Percentiles rank a stretch among this genome's conserved stretches.
These are phyloP conservation scores for Eupelmus urozonus DNA, from an alignment of 2,888 invertebrate genomes.

Conservation along the genomic window DNA sequence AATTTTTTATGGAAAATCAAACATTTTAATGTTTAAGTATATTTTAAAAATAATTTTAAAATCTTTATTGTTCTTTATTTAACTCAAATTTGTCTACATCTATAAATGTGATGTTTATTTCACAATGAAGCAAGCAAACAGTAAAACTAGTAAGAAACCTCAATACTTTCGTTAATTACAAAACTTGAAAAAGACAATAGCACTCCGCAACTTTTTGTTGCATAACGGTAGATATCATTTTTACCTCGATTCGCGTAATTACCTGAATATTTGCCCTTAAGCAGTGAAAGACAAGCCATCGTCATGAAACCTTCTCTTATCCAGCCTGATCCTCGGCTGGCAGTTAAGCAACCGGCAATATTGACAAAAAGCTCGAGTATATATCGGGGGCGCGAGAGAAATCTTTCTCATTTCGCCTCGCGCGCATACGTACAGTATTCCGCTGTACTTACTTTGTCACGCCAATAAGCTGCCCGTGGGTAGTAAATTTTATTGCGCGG, in stretches of 20 bases:
- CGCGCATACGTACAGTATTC: not conserved
- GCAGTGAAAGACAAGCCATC: slow-evolving; percentile 16
- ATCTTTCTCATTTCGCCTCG: slow-evolving; percentile 20
- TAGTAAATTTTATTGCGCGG: slow-evolving; percentile 60
- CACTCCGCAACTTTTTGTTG: slow-evolving; percentile 2
- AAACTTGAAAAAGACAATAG: too few relatives aligned
- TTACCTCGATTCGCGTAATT: slow-evolving; percentile 19
- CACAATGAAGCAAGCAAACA: too few relatives aligned
- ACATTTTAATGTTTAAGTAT: too few relatives aligned
- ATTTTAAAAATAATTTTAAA: too few relatives aligned
- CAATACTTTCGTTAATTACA: too few relatives aligned
- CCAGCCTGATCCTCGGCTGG: slow-evolving; percentile 8
- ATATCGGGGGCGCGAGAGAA: slow-evolving; percentile 24
- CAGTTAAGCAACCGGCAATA: slow-evolving; percentile 39
- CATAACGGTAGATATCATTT: slow-evolving; percentile 24
- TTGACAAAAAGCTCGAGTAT: slow-evolving; percentile 54
- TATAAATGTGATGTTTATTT: too few relatives aligned
- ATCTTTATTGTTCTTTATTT: too few relatives aligned
- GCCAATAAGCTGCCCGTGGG: slow-evolving; percentile 56
- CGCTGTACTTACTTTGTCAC: slow-evolving; percentile 54
- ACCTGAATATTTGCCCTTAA: slow-evolving; percentile 26
- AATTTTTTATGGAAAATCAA: too few relatives aligned
- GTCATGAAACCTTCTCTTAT: slow-evolving; percentile 33
- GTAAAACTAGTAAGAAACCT: too few relatives aligned
- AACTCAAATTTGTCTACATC: too few relatives aligned